Conservation (phyloP, 2,888 invertebrate species). For the Endotricha flammealis region DNA sequence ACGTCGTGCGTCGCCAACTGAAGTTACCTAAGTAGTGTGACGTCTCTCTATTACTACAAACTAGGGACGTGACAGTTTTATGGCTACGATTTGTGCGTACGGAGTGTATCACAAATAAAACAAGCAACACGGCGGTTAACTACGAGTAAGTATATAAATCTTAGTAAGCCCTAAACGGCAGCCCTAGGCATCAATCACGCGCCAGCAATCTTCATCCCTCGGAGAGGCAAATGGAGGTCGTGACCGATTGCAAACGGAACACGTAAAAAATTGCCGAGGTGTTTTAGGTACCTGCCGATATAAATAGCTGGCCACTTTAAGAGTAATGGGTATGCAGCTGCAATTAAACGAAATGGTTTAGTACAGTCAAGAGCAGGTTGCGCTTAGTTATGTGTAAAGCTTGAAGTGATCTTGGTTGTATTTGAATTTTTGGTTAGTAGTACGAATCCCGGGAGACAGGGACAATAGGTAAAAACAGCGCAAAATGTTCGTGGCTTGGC, state of each 20-base stretch:
- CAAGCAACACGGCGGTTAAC: constrained; percentile 1
- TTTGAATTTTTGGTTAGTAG: no score
- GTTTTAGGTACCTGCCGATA: constrained; percentile 1
- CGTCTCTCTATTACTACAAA: no score
- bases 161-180: constrained; percentile 24
- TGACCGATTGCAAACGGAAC: constrained; percentile 28
- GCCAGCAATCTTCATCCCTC: constrained; percentile 22
- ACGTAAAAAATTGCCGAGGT: constrained; percentile 21
- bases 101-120: background rate
- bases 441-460: no score
- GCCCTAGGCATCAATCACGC: constrained; percentile 29
- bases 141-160: constrained; percentile 23
- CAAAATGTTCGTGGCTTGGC: no score
- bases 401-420: no score
- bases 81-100: no score
- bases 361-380: no score
- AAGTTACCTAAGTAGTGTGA: no score
- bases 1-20: no score
- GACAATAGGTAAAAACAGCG: no score
- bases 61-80: no score
- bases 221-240: constrained; percentile 22
- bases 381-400: no score
- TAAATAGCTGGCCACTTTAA: constrained; percentile 6
- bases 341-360: constrained; percentile 7
- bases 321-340: constrained; percentile 7